These are phyloP conservation scores for Sicus ferrugineus DNA, from an alignment of 2,888 invertebrate species.

Conservation along the genomic window DNA sequence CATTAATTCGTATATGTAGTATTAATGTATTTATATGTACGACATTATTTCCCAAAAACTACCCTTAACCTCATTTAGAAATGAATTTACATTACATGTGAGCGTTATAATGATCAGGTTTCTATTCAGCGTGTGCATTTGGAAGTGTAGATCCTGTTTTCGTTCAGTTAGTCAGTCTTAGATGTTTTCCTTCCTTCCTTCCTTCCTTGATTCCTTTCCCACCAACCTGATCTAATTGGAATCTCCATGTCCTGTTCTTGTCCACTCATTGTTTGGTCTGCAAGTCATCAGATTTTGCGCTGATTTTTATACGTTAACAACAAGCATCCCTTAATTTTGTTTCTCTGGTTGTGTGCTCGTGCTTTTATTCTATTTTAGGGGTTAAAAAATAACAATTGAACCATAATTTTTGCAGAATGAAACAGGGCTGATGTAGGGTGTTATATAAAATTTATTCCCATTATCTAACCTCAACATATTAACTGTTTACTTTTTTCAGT, in stretches of 20 bases:
- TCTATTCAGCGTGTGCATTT: background rate
- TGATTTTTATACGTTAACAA: background rate
- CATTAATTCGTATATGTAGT: too few relatives aligned
- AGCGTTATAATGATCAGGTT: background rate
- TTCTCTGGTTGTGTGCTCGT: background rate
- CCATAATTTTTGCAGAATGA: background rate
- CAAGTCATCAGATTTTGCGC: background rate
- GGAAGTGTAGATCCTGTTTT: background rate
- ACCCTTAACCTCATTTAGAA: conserved; percentile 5
- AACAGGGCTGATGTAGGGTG: too few relatives aligned
- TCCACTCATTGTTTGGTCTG: conserved; percentile 3
- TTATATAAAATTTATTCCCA: too few relatives aligned
- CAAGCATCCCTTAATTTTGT: background rate
- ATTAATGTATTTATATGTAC: too few relatives aligned
- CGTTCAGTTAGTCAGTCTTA: too few relatives aligned
- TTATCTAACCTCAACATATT: too few relatives aligned
- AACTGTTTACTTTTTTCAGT: too few relatives aligned
- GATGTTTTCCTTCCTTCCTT: background rate
- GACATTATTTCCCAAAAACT: background rate
- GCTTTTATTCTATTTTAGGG: background rate
- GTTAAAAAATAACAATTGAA: background rate
- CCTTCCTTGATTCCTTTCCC: background rate
- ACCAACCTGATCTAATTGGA: background rate
- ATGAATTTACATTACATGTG: background rate
- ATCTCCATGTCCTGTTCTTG: background rate